phyloP scores from a whole-genome alignment of 2,113 vertebrate species.

The Thinocorus orbignyianus region DNA sequence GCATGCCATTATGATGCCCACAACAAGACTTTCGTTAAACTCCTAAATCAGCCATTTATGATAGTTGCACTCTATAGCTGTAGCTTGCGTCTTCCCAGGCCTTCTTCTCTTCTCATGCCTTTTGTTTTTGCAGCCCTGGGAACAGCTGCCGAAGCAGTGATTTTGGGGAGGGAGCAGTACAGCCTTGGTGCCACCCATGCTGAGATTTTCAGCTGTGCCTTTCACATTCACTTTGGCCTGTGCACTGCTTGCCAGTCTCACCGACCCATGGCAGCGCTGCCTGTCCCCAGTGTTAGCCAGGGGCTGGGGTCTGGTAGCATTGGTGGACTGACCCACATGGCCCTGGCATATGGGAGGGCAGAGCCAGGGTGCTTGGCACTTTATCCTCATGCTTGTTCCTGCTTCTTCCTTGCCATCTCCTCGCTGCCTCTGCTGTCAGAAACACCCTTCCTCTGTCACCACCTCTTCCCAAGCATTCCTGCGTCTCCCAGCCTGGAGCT shows the following conservation, averaged over 20 bases:
- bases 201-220: background rate
- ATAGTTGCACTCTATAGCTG: background rate
- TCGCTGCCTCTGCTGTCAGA: background rate
- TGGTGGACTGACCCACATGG: fast-evolving
- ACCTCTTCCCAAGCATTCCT: background rate
- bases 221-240: background rate
- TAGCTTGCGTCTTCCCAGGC: background rate
- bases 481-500: background rate
- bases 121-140: background rate
- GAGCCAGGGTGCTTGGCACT: fast-evolving
- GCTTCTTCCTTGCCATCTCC: background rate
- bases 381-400: fast-evolving
- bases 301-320: fast-evolving
- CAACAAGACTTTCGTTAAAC: background rate
- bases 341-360: fast-evolving
- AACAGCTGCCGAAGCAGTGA: background rate
- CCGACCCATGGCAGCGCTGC: background rate
- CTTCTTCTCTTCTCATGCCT: background rate
- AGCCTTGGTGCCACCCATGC: background rate
- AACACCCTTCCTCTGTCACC: background rate
- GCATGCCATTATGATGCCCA: background rate
- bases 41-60: background rate
- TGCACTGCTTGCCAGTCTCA: fast-evolving
- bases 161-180: background rate
- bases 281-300: fast-evolving